Conservation (phyloP, 2,113 vertebrate species). For the Plecotus auritus region DNA sequence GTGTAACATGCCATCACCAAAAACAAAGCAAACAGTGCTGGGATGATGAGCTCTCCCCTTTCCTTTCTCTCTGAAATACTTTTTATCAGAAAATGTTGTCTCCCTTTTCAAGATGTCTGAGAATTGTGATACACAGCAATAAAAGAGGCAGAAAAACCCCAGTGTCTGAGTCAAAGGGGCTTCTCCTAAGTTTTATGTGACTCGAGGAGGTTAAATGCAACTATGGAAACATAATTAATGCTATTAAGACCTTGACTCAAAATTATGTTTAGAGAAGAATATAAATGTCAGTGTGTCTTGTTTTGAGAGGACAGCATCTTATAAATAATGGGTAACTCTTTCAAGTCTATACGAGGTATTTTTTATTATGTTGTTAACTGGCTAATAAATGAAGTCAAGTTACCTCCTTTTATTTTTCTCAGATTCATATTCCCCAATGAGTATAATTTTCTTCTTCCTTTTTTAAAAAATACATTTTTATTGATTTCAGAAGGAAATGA, state of each 20-base stretch:
- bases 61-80: not conserved
- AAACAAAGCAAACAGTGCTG: constrained; percentile 19
- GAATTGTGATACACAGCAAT: not conserved
- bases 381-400: not conserved
- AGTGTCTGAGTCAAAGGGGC: constrained; percentile 8
- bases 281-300: constrained; percentile 32
- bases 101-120: constrained; percentile 39
- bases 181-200: constrained; percentile 8
- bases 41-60: not conserved
- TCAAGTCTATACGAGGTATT: not conserved
- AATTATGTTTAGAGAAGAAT: constrained; percentile 38
- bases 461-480: too few relatives aligned
- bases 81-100: not conserved
- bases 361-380: not conserved
- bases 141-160: not conserved
- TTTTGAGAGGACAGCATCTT: constrained; percentile 26
- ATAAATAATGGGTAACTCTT: not conserved
- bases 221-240: constrained; percentile 56
- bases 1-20: not conserved
- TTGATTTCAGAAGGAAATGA: too few relatives aligned
- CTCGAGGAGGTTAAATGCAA: constrained; percentile 49
- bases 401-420: not conserved
- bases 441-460: not conserved
- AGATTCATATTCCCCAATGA: not conserved
- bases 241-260: constrained; percentile 34